Base-by-base conservation (phyloP, 2,888 invertebrate species). In the Drosophila histrio region DNA sequence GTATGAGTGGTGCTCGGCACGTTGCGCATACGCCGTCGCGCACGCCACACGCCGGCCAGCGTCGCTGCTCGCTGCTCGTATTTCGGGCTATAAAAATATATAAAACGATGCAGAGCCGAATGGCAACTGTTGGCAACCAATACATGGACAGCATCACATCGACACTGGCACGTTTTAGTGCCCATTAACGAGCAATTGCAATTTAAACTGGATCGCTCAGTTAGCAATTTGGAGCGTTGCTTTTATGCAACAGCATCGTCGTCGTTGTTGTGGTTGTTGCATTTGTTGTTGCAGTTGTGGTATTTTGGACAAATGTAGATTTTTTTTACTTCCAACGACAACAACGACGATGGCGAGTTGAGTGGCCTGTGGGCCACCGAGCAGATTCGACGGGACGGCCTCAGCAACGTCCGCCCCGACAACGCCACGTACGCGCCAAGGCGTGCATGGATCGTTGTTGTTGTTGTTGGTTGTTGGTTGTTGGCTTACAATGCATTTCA, bases 141-240 rank as follows among this genome's bases (percentile, higher is more conserved):
- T 19, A 49, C 49, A 46, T 7, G 19, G 19, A 21, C 39, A 44
- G 30, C 52, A 36, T 46, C 67, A 74, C 67, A 81, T 61, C 72
- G 74, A 83, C 86, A 74, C 77, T 66, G 89, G 84, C 88, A 87
- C 88, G 89, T 90, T 90, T 87, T 89, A 89, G 90, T 89, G 90
- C 87, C 90, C 88, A 90, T 90, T 90, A 90, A 90, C 89, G 90
- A 90, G 87, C 89, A 88, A 90, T 90, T 89, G 90, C 90, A 90
- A 90, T 90, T 90, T 90, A 90, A 90, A 90, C 90, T 90, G 90
- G 90, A 90, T 90, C 89, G 90, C 87, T 81, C 88, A 82, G 87
- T 88, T 87, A 81, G 87, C 79, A 89, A 88, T 86, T 90, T 88
- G 85, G 86, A 89, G 80, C 84, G 84, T 89, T 88, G 80, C 81